phyloP scores from a whole-genome alignment of 2,797 vertebrate species.

The Fundulus diaphanus region DNA sequence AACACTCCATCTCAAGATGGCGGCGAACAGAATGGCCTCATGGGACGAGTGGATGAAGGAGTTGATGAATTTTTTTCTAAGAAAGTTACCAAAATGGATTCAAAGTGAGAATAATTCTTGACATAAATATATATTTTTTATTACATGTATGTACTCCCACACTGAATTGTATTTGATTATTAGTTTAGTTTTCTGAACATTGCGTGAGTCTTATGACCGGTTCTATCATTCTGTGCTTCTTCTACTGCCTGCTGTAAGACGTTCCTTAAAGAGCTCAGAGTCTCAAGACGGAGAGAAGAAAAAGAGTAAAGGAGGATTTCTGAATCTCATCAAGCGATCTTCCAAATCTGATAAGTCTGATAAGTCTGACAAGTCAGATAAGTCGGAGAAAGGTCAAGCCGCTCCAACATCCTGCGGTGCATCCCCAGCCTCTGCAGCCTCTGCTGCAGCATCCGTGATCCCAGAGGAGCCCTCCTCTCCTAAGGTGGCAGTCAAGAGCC shows the following conservation, averaged over 20 bases:
- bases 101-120: conserved; percentile 80
- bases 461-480: conserved; percentile 88
- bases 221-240: not conserved
- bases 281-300: conserved; percentile 90
- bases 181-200: not conserved
- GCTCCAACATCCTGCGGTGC: conserved; percentile 23
- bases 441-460: conserved; percentile 51
- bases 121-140: not conserved
- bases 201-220: not conserved
- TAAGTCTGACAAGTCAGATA: conserved; percentile 85
- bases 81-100: conserved; percentile 93
- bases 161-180: not conserved
- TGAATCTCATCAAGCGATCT: conserved; percentile 94
- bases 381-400: conserved; percentile 66
- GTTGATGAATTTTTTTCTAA: conserved; percentile 98
- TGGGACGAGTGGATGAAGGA: conserved; percentile 96
- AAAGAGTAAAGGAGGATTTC: conserved; percentile 91
- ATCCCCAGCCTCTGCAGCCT: conserved; percentile 28
- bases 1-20: conserved; percentile 86
- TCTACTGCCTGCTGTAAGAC: conserved; percentile 72
- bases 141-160: not conserved
- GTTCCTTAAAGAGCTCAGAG: conserved; percentile 83
- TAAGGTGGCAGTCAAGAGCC: conserved; percentile 78
- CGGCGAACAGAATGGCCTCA: conserved; percentile 92
- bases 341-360: conserved; percentile 84